phyloP scores from a whole-genome alignment of 1,140 invertebrate genomes.

The Harpegnathos saltator region DNA sequence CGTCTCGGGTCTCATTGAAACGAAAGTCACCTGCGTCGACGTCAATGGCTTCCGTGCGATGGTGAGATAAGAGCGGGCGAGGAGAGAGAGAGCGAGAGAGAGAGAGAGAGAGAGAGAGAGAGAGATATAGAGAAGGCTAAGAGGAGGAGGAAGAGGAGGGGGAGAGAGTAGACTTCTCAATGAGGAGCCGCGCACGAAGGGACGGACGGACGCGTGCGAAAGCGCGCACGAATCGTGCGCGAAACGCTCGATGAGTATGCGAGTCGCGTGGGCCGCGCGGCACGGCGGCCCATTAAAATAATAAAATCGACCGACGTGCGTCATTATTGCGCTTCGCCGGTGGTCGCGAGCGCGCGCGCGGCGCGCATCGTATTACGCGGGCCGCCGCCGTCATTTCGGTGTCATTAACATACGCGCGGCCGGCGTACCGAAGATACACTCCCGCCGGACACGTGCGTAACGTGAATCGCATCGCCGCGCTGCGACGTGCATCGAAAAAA shows the following conservation, averaged over 20 bases:
- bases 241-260: slow-evolving; percentile 76
- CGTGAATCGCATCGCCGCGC: slow-evolving; percentile 36
- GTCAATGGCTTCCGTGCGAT: too few species aligned
- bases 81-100: too few species aligned
- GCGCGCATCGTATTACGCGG: slow-evolving; percentile 74
- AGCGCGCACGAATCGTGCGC: slow-evolving; percentile 46
- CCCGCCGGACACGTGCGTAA: slow-evolving; percentile 55
- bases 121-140: too few species aligned
- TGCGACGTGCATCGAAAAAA: too few species aligned
- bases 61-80: too few species aligned
- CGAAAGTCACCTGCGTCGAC: too few species aligned
- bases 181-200: too few species aligned
- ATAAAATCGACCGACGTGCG: slow-evolving; percentile 83
- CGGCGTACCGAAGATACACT: too few species aligned
- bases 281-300: slow-evolving; percentile 79
- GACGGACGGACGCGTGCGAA: background rate
- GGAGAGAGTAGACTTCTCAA: too few species aligned
- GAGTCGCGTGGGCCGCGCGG: slow-evolving; percentile 78
- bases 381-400: slow-evolving; percentile 74
- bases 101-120: too few species aligned
- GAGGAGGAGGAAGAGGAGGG: too few species aligned
- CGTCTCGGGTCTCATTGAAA: too few species aligned
- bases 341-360: slow-evolving; percentile 72
- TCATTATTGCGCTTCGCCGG: slow-evolving; percentile 81
- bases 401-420: slow-evolving; percentile 75